These are phyloP conservation scores for Mechanitis messenoides DNA, from an alignment of 2,888 invertebrate species.

Conservation along the genomic window DNA sequence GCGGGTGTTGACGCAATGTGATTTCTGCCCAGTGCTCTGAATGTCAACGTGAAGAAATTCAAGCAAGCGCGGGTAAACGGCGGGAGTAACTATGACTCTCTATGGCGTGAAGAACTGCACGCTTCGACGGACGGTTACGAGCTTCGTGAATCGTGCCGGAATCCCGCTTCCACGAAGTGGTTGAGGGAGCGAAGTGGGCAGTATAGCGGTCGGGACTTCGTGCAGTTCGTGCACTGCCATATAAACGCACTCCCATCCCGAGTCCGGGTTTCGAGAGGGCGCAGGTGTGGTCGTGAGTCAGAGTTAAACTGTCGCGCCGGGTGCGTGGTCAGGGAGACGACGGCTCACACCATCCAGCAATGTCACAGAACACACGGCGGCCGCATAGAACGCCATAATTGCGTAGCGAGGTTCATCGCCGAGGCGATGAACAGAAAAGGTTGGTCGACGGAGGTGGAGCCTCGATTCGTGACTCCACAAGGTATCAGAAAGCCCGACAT, in stretches of 20 bases:
- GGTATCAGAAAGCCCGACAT: constrained; percentile 43
- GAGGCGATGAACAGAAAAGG: constrained; percentile 31
- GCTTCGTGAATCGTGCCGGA: constrained; percentile 11
- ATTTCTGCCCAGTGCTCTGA: too few species aligned
- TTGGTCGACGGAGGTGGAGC: constrained; percentile 37
- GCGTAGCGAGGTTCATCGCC: constrained; percentile 30
- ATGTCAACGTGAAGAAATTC: too few species aligned
- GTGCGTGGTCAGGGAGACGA: constrained; percentile 39
- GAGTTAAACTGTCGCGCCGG: constrained; percentile 42
- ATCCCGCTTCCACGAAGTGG: constrained; percentile 21
- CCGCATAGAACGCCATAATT: constrained; percentile 40
- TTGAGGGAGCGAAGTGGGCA: constrained; percentile 26
- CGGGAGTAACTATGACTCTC: too few species aligned
- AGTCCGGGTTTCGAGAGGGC: constrained; percentile 34
- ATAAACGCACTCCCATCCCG: constrained; percentile 41
- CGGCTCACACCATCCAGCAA: constrained; percentile 39
- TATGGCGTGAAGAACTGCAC: constrained; percentile 15
- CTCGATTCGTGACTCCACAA: constrained; percentile 27
- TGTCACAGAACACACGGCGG: constrained; percentile 41
- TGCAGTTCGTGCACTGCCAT: constrained; percentile 37
- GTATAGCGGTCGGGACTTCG: constrained; percentile 38
- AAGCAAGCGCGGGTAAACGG: too few species aligned
- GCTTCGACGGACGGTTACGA: constrained; percentile 15
- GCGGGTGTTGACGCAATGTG: too few species aligned
- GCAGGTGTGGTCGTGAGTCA: constrained; percentile 15